Evolutionary conservation across 2,888 invertebrate genomes (phyloP).

Genomic region (Cataglyphis rosenhaueri): DNA sequence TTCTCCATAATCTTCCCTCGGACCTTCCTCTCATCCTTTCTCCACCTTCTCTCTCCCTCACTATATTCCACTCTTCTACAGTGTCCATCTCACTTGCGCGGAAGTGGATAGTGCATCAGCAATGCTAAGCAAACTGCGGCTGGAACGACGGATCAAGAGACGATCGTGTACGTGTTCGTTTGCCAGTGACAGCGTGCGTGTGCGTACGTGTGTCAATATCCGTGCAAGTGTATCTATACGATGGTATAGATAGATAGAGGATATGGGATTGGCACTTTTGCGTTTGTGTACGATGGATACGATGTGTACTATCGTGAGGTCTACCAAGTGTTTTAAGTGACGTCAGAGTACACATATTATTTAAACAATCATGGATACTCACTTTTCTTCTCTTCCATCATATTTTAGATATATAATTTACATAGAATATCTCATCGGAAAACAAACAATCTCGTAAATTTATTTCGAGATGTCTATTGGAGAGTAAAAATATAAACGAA

Average conservation of each 20-base stretch:
- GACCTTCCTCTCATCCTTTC: conserved; percentile 44
- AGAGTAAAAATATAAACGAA: neutral
- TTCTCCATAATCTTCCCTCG: conserved; percentile 64
- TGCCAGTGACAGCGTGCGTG: conserved; percentile 39
- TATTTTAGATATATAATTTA: neutral
- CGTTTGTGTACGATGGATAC: conserved; percentile 44
- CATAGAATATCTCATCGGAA: neutral
- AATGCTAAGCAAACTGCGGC: conserved; percentile 83
- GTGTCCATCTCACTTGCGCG: conserved; percentile 45
- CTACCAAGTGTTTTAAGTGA: conserved; percentile 11
- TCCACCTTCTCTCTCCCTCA: conserved; percentile 8
- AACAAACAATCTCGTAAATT: neutral
- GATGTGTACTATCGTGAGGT: conserved; percentile 8
- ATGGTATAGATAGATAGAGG: neutral
- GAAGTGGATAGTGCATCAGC: conserved; percentile 81
- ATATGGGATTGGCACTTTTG: conserved; percentile 49
- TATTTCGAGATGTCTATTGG: neutral
- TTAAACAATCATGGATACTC: neutral
- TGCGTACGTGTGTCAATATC: conserved; percentile 50
- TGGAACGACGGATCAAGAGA: conserved; percentile 66
- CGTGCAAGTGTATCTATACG: conserved; percentile 32
- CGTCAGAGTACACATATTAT: neutral
- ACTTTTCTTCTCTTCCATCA: too few relatives aligned
- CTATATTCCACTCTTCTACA: conserved; percentile 29
- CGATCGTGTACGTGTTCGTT: conserved; percentile 42